A percentile compares a stretch with the other conserved stretches of the same genome.
Evolutionary conservation across 2,113 vertebrate genomes (phyloP).

Genomic region (Paedocypris sp.): DNA sequence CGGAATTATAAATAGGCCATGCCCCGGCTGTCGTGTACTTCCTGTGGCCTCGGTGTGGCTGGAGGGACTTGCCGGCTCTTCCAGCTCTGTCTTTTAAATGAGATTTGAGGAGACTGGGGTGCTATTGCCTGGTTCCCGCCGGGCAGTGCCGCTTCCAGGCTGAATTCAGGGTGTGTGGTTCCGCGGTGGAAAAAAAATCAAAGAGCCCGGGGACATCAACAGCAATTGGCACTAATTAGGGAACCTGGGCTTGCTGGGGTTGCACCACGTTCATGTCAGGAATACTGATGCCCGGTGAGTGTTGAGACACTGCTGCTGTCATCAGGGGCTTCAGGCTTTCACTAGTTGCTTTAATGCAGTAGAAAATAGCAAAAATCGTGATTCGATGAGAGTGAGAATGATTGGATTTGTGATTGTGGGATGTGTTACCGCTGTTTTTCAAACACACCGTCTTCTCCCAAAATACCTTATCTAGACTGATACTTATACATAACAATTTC

Average conservation of each 20-base stretch:
- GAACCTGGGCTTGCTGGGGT: constrained; percentile 16
- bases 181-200: background rate
- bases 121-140: background rate
- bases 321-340: constrained; percentile 7
- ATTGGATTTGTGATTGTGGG: too few species aligned
- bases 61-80: constrained; percentile 23
- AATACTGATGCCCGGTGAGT: constrained; percentile 37
- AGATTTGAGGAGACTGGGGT: constrained; percentile 26
- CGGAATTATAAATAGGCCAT: constrained; percentile 22
- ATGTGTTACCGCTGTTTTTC: too few species aligned
- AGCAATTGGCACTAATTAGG: constrained; percentile 39
- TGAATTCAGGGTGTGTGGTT: background rate
- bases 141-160: constrained; percentile 30
- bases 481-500: too few species aligned
- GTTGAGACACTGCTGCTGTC: constrained; percentile 34
- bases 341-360: too few species aligned
- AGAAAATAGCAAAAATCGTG: too few species aligned
- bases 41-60: constrained; percentile 19
- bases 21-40: constrained; percentile 11
- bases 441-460: too few species aligned
- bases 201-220: constrained; percentile 34
- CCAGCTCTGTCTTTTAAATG: constrained; percentile 35
- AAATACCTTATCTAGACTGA: too few species aligned
- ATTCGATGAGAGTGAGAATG: too few species aligned
- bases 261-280: constrained; percentile 29